Conservation (phyloP, 2,797 vertebrate genomes). For the Rhadinocentrus ornatus region DNA sequence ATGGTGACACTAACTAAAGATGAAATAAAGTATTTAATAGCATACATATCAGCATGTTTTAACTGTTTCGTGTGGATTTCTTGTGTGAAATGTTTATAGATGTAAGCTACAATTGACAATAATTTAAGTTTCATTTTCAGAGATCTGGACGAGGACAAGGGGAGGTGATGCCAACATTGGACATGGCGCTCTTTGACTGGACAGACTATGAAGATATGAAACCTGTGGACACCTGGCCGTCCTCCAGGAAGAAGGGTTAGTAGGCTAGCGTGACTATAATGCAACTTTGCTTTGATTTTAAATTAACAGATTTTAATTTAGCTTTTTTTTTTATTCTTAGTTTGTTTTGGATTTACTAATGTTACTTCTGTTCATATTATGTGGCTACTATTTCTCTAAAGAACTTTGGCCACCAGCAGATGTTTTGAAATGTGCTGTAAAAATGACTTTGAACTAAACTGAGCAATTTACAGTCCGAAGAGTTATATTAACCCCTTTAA, state of each 20-base stretch:
- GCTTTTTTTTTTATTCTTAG: too few relatives aligned
- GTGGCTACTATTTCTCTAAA: too few relatives aligned
- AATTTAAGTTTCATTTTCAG: slow-evolving; percentile 54
- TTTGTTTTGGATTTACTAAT: too few relatives aligned
- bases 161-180: slow-evolving; percentile 95
- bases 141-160: slow-evolving; percentile 79
- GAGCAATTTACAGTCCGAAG: too few relatives aligned
- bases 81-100: not conserved
- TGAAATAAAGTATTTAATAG: slow-evolving; percentile 25
- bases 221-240: slow-evolving; percentile 89
- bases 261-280: accelerated
- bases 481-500: too few relatives aligned
- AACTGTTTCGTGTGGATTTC: slow-evolving; percentile 1
- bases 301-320: not conserved
- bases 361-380: too few relatives aligned
- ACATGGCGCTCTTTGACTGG: slow-evolving; percentile 98
- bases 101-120: not conserved
- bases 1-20: slow-evolving; percentile 6
- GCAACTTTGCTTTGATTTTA: not conserved
- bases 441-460: too few relatives aligned
- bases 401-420: too few relatives aligned
- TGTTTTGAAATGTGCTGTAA: too few relatives aligned
- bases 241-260: slow-evolving; percentile 90
- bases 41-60: slow-evolving; percentile 9
- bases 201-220: slow-evolving; percentile 98